Evolutionary conservation across 1,140 invertebrate species (phyloP), one percentile per base, ranked within the genome.

Genomic region (Eciton burchellii): DNA sequence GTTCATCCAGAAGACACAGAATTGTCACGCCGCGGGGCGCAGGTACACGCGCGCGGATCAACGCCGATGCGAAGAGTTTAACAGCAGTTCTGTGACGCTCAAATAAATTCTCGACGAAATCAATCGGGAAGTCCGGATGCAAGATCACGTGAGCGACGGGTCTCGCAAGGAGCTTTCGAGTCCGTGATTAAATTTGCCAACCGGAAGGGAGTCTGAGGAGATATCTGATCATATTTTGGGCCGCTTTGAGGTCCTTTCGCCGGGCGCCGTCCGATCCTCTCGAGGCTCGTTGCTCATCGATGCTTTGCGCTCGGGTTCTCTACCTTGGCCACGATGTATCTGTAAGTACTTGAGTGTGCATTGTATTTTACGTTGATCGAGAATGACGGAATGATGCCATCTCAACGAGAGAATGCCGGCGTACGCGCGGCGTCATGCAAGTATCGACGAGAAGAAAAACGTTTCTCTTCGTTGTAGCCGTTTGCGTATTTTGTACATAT

Each of bases 341-440:
- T 87, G 83, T 87, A 82, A 84, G 82, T 88, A 88, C 83, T 88
- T 87, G 71, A 72, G 85, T 88, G 85, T 84, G 86, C 47, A 85
- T 79, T 84, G 85, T 87, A 70, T 84, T 84, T 77, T 82, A 49
- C 43, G 54, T 76, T 85, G 63, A 62, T 14, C 45, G 41, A 60
- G 66, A 62, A 84, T 21, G 70, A 68, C 65, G 71, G 41, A 68
- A 57, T 73, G 72, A 82, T 87, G 87, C 60, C 87, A 87, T 85
- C 74, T 45, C 62, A 77, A 74, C 57, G 76, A 87, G 49, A 49
- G 29, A 70, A 35, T 41, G 21, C 62, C 56, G 56, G 35, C 35
- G 6, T 35, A 35, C 35, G 6, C 47, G 73, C 35, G 60, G 66
- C 62, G 82, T 83, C 77, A 74, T 24, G 68, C 73, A 81, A 84